Evolutionary conservation across 2,888 invertebrate species (phyloP).

Genomic region (Drosophila greeni): DNA sequence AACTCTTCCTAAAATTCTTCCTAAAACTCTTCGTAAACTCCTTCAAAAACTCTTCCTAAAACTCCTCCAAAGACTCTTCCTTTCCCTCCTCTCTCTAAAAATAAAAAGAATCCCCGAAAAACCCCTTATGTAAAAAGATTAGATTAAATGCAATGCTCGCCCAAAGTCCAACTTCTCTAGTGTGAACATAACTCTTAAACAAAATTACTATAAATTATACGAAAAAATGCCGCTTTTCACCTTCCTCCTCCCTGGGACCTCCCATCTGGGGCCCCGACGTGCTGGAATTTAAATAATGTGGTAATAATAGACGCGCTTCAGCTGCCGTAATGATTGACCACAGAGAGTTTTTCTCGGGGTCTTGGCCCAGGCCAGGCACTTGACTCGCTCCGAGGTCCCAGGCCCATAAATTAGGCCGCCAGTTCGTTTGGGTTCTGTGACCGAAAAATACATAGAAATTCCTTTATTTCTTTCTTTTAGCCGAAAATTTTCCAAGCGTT

Average conservation of each 20-base stretch:
- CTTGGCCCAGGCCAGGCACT: constrained; percentile 43
- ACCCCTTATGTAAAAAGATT: constrained; percentile 49
- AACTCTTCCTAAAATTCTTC: too few species aligned
- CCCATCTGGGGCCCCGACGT: constrained; percentile 35
- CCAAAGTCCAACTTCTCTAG: constrained; percentile 54
- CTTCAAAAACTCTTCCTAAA: too few species aligned
- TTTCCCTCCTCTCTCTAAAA: neutral
- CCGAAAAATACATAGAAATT: constrained; percentile 27
- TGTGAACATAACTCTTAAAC: constrained; percentile 75
- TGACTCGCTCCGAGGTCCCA: constrained; percentile 46
- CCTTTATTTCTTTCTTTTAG: constrained; percentile 25
- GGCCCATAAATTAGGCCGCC: constrained; percentile 54
- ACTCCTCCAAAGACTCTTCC: neutral
- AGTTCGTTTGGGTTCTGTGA: constrained; percentile 17
- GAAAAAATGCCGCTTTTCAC: constrained; percentile 73
- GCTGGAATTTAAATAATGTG: constrained; percentile 72
- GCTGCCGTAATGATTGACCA: constrained; percentile 63
- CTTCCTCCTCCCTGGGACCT: constrained; percentile 40
- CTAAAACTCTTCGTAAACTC: too few species aligned
- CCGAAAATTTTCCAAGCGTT: constrained; percentile 44
- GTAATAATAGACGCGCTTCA: constrained; percentile 74
- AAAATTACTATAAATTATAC: constrained; percentile 75
- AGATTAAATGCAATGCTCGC: constrained; percentile 61
- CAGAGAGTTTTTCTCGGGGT: constrained; percentile 17
- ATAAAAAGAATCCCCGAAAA: neutral